Evolutionary conservation across 2,113 vertebrate genomes (phyloP).

Genomic region (Sinocyclocheilus rhinocerous): DNA sequence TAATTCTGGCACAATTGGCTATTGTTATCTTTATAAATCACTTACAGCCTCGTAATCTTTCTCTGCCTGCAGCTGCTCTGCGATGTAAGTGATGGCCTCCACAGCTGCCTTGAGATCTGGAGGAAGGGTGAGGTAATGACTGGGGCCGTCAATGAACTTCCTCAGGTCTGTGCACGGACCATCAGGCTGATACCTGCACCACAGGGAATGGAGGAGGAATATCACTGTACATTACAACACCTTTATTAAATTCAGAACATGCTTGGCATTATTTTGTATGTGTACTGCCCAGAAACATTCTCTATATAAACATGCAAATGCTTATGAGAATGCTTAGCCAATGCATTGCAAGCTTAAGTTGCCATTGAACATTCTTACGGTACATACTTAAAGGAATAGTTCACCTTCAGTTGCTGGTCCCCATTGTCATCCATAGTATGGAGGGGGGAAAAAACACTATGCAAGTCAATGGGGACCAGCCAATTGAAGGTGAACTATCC

Average conservation of each 20-base stretch:
- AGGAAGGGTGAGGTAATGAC: conserved; percentile 75
- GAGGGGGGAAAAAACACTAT: too few relatives aligned
- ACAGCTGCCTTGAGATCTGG: conserved; percentile 83
- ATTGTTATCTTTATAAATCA: conserved; percentile 7
- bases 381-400: not conserved
- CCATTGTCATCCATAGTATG: too few relatives aligned
- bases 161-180: conserved; percentile 76
- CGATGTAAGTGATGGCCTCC: conserved; percentile 83
- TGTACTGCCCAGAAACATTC: not conserved
- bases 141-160: conserved; percentile 82
- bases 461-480: too few relatives aligned
- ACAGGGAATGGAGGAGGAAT: not conserved
- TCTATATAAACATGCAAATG: not conserved
- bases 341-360: not conserved
- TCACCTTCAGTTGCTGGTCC: too few relatives aligned
- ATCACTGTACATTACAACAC: not conserved
- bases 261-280: not conserved
- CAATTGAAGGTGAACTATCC: too few relatives aligned
- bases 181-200: conserved; percentile 78
- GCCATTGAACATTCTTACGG: too few relatives aligned
- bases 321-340: not conserved
- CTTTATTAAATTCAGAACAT: not conserved
- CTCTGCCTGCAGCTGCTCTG: conserved; percentile 82
- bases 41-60: conserved; percentile 85
- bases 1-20: not conserved